Base-by-base conservation (phyloP, 1,140 invertebrate species). In the Paralvinella palmiformis region DNA sequence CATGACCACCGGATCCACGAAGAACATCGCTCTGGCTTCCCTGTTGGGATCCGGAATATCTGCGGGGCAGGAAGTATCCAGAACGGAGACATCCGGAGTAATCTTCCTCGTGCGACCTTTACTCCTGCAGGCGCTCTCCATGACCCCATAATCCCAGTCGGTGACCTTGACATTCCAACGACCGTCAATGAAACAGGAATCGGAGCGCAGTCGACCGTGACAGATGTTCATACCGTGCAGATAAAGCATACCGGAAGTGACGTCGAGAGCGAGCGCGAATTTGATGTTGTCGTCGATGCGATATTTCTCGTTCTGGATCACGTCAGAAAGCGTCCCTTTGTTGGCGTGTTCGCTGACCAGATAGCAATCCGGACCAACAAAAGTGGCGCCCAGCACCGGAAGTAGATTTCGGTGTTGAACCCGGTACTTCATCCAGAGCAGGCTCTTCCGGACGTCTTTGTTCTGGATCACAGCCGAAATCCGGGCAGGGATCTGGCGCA, bases 251-350 rank as follows among this genome's bases (percentile, higher is more conserved):
- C 60, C 60, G 4, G 60, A n/a, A 7, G 60, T 45, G 22, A 53
- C 33, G 60, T 62, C 60, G 1, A 50, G 22, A 17, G 44, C 22
- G 20, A 62, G 44, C 5, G 70, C 64, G 48, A 74, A 66, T 36
- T 75, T 72, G 27, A 73, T 66, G 53, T 73, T 68, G 15, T 48
- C 60, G 48, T 62, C 60, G 22, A 62, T 7, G 5, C 33, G 22
- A 45, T 62, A 62, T 17, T 50, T 53, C 5, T 57, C 29, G 48
- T 62, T 62, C 44, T 53, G 45, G n/a, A 45, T n/a, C 7, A 41
- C 41, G 22, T 41, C 10, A 52, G 22, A 3, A 1, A 62, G 29
- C 44, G 22, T 22, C 2, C 60, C 60, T 33, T 55, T 62, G 29
- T 2, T 22, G 44, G 44, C 32, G 24, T 52, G 29, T 32, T 62